These are phyloP conservation scores for Agrochola litura DNA, from an alignment of 2,888 invertebrate species.

Conservation along the genomic window DNA sequence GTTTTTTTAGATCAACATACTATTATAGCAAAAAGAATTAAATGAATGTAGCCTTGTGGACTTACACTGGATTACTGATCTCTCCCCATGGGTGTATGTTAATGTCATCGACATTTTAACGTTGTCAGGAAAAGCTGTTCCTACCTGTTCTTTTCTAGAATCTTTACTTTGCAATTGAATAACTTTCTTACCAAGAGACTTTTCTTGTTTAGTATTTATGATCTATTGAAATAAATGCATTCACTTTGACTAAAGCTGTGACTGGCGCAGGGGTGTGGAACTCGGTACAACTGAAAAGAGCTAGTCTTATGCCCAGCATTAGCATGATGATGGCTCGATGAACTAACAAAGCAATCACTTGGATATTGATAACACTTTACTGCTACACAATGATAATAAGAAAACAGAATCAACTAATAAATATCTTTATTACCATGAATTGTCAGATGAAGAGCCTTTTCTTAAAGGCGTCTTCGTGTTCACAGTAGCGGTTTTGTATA, in stretches of 20 bases:
- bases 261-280: not conserved
- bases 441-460: not conserved
- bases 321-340: not conserved
- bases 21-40: not conserved
- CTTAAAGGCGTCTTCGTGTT: not conserved
- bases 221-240: not conserved
- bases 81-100: not conserved
- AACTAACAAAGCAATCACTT: not conserved
- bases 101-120: not conserved
- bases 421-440: not conserved
- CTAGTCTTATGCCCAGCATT: not conserved
- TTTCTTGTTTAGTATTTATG: not conserved
- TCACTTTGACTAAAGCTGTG: not conserved
- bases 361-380: not conserved
- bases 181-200: not conserved
- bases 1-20: slow-evolving; percentile 10
- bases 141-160: not conserved
- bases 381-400: not conserved
- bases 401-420: not conserved
- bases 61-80: not conserved
- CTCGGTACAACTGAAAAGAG: not conserved
- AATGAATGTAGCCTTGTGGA: not conserved
- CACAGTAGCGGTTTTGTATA: not conserved
- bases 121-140: not conserved
- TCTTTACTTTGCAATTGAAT: not conserved